Evolutionary conservation across 2,888 invertebrate genomes (phyloP).

Genomic region (Macrophya alboannulata): DNA sequence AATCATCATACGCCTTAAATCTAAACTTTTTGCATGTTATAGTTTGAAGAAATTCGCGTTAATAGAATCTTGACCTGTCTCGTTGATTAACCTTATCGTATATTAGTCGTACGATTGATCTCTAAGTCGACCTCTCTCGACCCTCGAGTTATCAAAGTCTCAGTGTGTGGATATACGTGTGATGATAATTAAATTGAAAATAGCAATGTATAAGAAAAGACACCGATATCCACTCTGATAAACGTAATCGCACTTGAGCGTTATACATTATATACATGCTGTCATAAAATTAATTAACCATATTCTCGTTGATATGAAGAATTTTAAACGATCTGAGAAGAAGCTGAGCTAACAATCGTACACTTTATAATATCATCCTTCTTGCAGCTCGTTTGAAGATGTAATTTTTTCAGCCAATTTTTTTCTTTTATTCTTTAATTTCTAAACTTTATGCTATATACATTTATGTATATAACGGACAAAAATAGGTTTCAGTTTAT

Average conservation of each 20-base stretch:
- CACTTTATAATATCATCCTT: background rate
- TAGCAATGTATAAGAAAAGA: background rate
- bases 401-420: background rate
- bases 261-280: background rate
- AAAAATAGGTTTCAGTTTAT: conserved; percentile 26
- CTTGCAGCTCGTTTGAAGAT: background rate
- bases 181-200: conserved; percentile 7
- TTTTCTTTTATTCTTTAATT: background rate
- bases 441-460: background rate
- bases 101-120: conserved; percentile 35
- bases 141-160: conserved; percentile 16
- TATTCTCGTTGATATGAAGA: background rate
- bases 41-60: background rate
- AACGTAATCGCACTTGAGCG: background rate
- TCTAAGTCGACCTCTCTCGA: conserved; percentile 35
- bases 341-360: background rate
- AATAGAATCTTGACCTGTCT: conserved; percentile 11
- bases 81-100: conserved; percentile 30
- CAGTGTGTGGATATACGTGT: background rate
- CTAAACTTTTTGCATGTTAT: conserved; percentile 14
- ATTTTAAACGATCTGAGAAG: background rate
- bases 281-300: background rate
- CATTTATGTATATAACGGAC: background rate
- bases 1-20: too few relatives aligned
- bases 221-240: background rate